Evolutionary conservation across 2,888 invertebrate species (phyloP).

Genomic region (Fragum fragum): DNA sequence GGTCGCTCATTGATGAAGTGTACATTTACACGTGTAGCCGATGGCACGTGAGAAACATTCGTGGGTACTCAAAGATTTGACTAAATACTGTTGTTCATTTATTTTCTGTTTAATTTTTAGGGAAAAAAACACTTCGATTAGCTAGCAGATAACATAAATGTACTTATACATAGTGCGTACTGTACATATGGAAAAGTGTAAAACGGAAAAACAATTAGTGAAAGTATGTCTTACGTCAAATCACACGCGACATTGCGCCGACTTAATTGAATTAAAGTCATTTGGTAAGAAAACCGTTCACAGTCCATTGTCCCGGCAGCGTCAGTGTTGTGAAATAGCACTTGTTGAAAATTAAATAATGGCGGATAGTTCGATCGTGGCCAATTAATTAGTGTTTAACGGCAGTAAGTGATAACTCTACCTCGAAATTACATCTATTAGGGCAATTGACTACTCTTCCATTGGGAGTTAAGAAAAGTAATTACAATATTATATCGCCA

Average conservation of each 20-base stretch:
- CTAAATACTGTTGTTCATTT: no score
- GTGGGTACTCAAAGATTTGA: no score
- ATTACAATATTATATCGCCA: slow-evolving; percentile 68
- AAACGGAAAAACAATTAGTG: slow-evolving; percentile 10
- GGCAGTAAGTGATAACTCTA: slow-evolving; percentile 66
- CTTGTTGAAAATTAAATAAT: slow-evolving; percentile 54
- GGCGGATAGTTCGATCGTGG: slow-evolving; percentile 32
- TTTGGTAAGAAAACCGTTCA: slow-evolving; percentile 18
- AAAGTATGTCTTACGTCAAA: slow-evolving; percentile 14
- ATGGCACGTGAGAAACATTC: no score
- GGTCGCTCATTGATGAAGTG: no score
- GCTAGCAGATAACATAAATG: no score
- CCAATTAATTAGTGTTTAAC: slow-evolving; percentile 69
- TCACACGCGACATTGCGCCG: slow-evolving; percentile 9
- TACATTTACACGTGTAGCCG: no score
- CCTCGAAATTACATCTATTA: slow-evolving; percentile 68
- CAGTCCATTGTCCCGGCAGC: not conserved
- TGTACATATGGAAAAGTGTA: not conserved
- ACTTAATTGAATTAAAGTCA: slow-evolving; percentile 30
- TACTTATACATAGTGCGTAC: no score
- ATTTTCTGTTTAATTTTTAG: no score
- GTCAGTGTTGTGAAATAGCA: slow-evolving; percentile 12
- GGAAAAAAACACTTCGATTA: no score
- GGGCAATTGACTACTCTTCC: slow-evolving; percentile 63
- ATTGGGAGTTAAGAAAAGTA: slow-evolving; percentile 66